Conservation (phyloP, 2,113 vertebrate species). For the Mustela lutreola region DNA sequence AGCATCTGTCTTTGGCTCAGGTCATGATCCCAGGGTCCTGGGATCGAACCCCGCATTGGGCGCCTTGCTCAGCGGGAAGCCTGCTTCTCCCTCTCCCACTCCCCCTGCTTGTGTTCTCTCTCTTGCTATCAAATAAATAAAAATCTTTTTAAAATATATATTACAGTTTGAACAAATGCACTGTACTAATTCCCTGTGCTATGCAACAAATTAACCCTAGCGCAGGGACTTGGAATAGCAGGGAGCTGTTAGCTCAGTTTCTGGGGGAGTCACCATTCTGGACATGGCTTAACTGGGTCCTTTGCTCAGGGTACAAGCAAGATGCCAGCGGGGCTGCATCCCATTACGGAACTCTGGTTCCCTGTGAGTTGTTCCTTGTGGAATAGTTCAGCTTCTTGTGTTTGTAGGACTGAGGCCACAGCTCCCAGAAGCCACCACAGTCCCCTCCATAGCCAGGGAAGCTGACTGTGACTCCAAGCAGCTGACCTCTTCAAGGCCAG, state of each 20-base stretch:
- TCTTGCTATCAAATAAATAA: no score
- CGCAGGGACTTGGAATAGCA: neutral
- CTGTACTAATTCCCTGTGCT: neutral
- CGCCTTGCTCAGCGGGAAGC: no score
- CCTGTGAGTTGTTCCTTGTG: neutral
- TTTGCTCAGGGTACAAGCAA: neutral
- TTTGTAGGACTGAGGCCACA: neutral
- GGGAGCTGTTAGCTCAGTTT: neutral
- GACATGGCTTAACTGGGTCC: neutral
- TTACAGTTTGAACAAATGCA: neutral
- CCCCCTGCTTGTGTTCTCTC: no score
- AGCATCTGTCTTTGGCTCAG: no score
- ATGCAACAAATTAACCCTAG: neutral
- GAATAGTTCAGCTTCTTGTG: neutral
- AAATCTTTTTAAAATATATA: no score
- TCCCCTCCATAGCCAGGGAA: neutral
- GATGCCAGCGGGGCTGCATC: neutral
- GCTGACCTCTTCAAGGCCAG: neutral
- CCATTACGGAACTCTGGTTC: neutral
- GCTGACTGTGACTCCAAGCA: neutral
- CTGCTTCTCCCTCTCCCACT: no score
- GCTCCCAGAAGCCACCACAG: neutral
- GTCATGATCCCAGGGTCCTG: no score
- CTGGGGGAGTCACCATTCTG: neutral
- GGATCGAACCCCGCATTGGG: no score